Evolutionary conservation across 2,888 invertebrate genomes (phyloP), one percentile per base, ranked within the genome.

Genomic region (Coenonympha glycerion): DNA sequence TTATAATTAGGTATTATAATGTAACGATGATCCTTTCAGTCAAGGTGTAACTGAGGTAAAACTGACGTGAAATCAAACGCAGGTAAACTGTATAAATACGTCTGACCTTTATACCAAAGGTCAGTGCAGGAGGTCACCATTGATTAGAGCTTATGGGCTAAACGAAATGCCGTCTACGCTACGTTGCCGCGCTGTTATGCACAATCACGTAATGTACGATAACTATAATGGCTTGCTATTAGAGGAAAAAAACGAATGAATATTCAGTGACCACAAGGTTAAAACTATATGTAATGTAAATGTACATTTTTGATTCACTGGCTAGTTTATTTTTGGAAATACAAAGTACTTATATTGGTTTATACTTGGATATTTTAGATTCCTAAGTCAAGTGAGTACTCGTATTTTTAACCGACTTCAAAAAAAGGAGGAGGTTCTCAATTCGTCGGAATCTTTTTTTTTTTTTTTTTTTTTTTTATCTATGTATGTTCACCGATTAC

Each of bases 51-150:
- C 50, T n/a, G 39, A 50, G 34, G 39, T 47, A 31, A 53, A 47
- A 47, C 45, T 24, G 33, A 22, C 34, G 11, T 45, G 21, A 44
- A 44, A 44, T 19, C 18, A 8, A 30, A 30, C 26, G 11, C 39
- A 31, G 46, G 45, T 52, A 53, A 53, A 42, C 13, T 37, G 28
- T 47, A 40, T 53, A 74, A 75, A 59, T 53, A 53, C 54, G 49
- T 49, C 52, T 47, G 60, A 67, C 69, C 67, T 76, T 67, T 63
- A 24, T 45, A 40, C 47, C 47, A 66, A 61, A 79, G 79, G 80
- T 76, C 73, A 65, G 42, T 53, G 39, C 53, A 50, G 63, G 65
- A 79, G 78, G 80, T 75, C 74, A 59, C 41, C 42, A 58, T 49
- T 63, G 57, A 66, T 69, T 63, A 65, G 65, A 64, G 52, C 62